Conservation (phyloP, 1,140 invertebrate genomes). For the Sitophilus oryzae region DNA sequence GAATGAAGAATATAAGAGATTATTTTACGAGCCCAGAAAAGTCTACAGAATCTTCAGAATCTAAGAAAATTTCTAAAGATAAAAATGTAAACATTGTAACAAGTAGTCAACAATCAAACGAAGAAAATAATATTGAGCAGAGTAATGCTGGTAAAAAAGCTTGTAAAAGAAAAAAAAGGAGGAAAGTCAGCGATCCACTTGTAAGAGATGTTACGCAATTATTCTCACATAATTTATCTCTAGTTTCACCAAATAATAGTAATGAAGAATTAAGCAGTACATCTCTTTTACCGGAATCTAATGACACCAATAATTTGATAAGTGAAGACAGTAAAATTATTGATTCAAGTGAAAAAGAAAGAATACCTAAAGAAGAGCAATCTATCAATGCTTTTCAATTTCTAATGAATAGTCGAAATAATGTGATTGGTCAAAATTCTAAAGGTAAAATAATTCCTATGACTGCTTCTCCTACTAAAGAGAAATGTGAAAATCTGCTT, state of each 20-base stretch:
- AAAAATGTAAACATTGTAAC: background rate
- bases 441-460: constrained; percentile 48
- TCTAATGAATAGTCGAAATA: constrained; percentile 57
- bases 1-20: too few relatives aligned
- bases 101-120: background rate
- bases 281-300: too few relatives aligned
- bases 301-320: background rate
- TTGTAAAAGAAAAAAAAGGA: constrained; percentile 17
- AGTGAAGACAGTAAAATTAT: background rate
- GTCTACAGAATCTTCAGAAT: background rate
- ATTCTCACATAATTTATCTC: constrained; percentile 19
- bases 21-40: constrained; percentile 24
- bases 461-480: constrained; percentile 30
- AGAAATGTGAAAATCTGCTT: constrained; percentile 43
- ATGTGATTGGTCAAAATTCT: constrained; percentile 55
- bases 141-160: background rate
- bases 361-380: too few relatives aligned
- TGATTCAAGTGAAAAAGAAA: too few relatives aligned
- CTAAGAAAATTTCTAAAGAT: background rate
- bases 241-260: constrained; percentile 23
- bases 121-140: background rate
- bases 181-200: constrained; percentile 25
- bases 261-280: background rate
- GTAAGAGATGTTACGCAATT: constrained; percentile 23
- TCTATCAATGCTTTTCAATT: constrained; percentile 55